A percentile compares a stretch with the other conserved stretches of the same genome.
These are phyloP conservation scores for Torymus tubicola DNA, from an alignment of 2,888 invertebrate genomes.

Conservation along the genomic window DNA sequence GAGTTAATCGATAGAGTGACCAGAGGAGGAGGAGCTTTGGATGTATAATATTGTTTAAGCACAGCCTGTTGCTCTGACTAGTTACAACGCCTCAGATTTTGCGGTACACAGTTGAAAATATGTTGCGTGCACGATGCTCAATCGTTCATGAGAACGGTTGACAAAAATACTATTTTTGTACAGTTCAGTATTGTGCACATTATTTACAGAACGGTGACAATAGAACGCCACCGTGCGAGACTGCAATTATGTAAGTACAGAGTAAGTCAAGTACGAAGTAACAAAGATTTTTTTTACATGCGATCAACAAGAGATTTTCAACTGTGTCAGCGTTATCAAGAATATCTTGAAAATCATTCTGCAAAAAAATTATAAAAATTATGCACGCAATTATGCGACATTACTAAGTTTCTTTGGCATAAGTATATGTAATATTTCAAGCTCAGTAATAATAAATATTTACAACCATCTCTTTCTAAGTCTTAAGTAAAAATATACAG, in stretches of 20 bases:
- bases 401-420: slow-evolving; percentile 28
- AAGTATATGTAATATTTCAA: slow-evolving; percentile 31
- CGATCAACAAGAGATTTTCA: slow-evolving; percentile 36
- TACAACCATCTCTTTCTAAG: slow-evolving; percentile 46
- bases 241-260: no score
- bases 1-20: slow-evolving; percentile 19
- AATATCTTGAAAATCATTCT: slow-evolving; percentile 24
- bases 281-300: background rate
- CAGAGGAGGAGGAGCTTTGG: slow-evolving; percentile 6
- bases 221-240: no score
- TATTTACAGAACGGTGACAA: no score
- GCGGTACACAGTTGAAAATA: slow-evolving; percentile 42
- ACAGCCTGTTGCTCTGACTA: slow-evolving; percentile 11
- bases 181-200: no score
- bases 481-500: slow-evolving; percentile 40
- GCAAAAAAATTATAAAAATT: slow-evolving; percentile 47
- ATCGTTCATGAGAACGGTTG: no score
- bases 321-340: slow-evolving; percentile 26
- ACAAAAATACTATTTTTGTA: no score
- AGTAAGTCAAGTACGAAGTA: no score
- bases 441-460: slow-evolving; percentile 41
- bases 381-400: slow-evolving; percentile 35
- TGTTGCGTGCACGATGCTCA: no score
- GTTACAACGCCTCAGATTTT: slow-evolving; percentile 1
- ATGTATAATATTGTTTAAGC: slow-evolving; percentile 19